phyloP scores from a whole-genome alignment of 2,888 invertebrate species.

The Neria commutata region DNA sequence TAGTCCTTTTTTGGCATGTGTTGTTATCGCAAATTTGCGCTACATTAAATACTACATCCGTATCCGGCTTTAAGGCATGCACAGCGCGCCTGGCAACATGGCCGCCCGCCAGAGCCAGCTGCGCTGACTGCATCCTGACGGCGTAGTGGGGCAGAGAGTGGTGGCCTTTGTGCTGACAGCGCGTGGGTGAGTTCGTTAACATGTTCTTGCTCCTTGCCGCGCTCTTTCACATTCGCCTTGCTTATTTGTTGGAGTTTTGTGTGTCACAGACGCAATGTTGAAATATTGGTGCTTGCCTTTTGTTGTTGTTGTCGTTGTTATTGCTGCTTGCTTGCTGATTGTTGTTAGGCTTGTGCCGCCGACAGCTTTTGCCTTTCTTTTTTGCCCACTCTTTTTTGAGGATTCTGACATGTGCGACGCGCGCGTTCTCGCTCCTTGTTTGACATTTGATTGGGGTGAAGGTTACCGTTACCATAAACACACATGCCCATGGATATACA shows the following conservation, averaged over 20 bases:
- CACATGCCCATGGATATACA: neutral
- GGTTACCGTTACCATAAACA: neutral
- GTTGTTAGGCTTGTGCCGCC: neutral
- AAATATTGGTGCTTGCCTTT: slow-evolving; percentile 2
- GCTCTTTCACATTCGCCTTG: neutral
- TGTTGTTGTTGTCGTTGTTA: neutral
- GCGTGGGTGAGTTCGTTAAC: neutral
- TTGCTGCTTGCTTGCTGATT: neutral
- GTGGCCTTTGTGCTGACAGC: too few relatives aligned
- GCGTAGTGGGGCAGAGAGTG: too few relatives aligned
- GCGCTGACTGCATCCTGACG: too few relatives aligned
- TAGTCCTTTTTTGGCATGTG: too few relatives aligned
- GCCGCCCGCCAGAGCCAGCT: neutral
- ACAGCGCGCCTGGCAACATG: neutral
- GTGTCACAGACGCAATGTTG: slow-evolving; percentile 2
- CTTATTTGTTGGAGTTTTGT: neutral
- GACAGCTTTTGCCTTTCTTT: neutral
- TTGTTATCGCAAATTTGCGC: neutral
- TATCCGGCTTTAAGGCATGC: neutral
- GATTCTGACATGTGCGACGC: too few relatives aligned
- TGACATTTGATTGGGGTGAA: slow-evolving; percentile 2
- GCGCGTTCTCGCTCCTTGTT: too few relatives aligned
- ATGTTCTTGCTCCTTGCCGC: neutral
- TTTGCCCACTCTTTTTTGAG: too few relatives aligned
- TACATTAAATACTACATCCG: neutral